Evolutionary conservation across 1,140 invertebrate genomes (phyloP), one percentile per base, ranked within the genome.

Genomic region (Akabosia matsudoensis): DNA sequence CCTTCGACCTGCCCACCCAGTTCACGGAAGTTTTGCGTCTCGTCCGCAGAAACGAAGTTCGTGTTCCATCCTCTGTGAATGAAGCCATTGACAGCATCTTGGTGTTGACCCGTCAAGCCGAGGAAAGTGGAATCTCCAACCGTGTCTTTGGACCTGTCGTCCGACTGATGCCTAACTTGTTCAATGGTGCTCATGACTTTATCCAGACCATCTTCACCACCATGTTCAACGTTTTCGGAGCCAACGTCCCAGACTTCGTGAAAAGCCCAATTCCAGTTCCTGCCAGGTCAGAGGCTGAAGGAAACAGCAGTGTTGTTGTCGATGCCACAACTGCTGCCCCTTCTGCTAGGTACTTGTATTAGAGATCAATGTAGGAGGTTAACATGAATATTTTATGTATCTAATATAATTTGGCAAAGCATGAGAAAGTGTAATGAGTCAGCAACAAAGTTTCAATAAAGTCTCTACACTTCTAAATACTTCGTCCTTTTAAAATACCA

Each of bases 61-160:
- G 78, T 31, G 56, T 75, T 31, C 78, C 78, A 30, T 56, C 16
- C 45, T 76, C 77, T 64, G 73, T 79, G 4, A 77, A 75, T 64
- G 51, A 70, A 26, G 71, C 78, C 45, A 74, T 79, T 16, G 78
- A 79, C 67, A 76, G 34, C 45, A 52, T 79, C 31, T 33, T 73
- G 1, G 33, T 61, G 16, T 14, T 79, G 0, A 34, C 56, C n/a
- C 54, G 78, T 18, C 78, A 79, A 56, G 71, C 78, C n/a, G 70
- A 79, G 33, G 78, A 74, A 24, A 77, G 75, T 51, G 73, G 78
- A 76, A 79, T 79, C 51, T 22, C 72, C n/a, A 4, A 56, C 1
- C 26, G 70, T 0, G 22, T 79, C 24, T 79, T 77, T 30, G 73
- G 45, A 26, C 78, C 78, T 2, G 56, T 79, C 73, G 30, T 45